Evolutionary conservation across 2,797 vertebrate genomes (phyloP), one percentile per base, ranked within the genome.

Genomic region (Coranthus polyacanthus): DNA sequence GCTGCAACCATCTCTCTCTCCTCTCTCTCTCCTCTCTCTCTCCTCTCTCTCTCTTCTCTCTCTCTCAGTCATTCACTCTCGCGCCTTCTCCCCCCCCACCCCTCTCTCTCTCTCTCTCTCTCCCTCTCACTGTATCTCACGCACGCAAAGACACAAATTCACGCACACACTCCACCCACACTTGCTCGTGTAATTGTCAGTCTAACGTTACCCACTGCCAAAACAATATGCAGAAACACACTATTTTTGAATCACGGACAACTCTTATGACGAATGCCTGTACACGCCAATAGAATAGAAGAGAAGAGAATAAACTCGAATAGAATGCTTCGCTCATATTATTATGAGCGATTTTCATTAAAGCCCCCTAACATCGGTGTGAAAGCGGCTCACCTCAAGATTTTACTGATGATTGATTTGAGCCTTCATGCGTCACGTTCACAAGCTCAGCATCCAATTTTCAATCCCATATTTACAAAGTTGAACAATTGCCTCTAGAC

Each of bases 131-230:
- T 56, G 36, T 55, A 20, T 29, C 42, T 21, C 43, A 4, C 7
- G 13, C 45, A 12, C 55, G 22, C 58, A 39, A 17, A 21, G 43
- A 17, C 21, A 22, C 46, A 21, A 38, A 9, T 15, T 11, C 54
- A 13, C 58, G 7, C 60, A 12, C 72, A 29, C 20, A 43, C 46
- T 59, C 75, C 82, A 57, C 81, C 65, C 50, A 82, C 82, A 64
- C 68, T n/a, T 65, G 17, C 65, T 62, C 22, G 22, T 56, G 72
- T 60, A 70, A 79, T 79, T 68, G 65, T 59, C 59, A 68, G 81
- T 22, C 13, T 34, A 32, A 65, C 63, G 41, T 34, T n/a, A 68
- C 47, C 36, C 39, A 38, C 52, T 69, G 68, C 65, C 50, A 57
- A 56, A 69, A 68, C 66, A 38, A 12, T 49, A 22, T 11, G 37